Base-by-base conservation (phyloP, 2,113 vertebrate species). In the Cairina moschata region DNA sequence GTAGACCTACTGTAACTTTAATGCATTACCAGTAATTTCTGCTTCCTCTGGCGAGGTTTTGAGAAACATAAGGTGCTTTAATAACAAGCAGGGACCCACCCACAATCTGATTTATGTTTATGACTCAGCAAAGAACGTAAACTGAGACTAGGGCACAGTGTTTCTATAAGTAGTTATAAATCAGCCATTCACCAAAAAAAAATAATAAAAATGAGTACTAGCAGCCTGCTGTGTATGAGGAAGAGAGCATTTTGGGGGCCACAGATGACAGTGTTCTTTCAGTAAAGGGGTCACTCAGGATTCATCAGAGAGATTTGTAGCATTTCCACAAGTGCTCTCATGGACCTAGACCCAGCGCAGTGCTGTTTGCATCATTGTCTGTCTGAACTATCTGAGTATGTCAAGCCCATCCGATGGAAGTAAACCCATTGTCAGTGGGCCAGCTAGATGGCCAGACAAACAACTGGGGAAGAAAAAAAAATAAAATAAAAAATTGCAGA, bases 61-160 rank as follows among this genome's bases (percentile, higher is more conserved):
- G 85, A 87, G 91, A 95, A 94, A 80, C 91, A 93, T 87, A 88
- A 96, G 94, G 91, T 95, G 78, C 81, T 95, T 97, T 96, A 96
- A 95, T 97, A 96, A 95, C 85, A 90, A 97, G 79, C 89, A 96
- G 65, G 96, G 91, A 90, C 92, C 90, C 92, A 84, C 95, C 93
- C 65, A 91, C 94, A 95, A 58, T 89, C 92, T 83, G 87, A 95
- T 93, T 95, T 93, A 93, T 93, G 91, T 95, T 96, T 94, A 65
- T 97, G 95, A 96, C 91, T 97, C 91, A 96, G 94, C 83, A 79
- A 93, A 95, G 91, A 96, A 71, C 1, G 8, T 95, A 90, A 97
- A 94, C 87, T 83, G 85, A 95, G 96, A 91, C 77, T 89, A 60
- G 91, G 90, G 73, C 85, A 90, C 77, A 77, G 73, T 22, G 46